phyloP scores from a whole-genome alignment of 2,797 vertebrate genomes.

The Cynopterus sphinx region DNA sequence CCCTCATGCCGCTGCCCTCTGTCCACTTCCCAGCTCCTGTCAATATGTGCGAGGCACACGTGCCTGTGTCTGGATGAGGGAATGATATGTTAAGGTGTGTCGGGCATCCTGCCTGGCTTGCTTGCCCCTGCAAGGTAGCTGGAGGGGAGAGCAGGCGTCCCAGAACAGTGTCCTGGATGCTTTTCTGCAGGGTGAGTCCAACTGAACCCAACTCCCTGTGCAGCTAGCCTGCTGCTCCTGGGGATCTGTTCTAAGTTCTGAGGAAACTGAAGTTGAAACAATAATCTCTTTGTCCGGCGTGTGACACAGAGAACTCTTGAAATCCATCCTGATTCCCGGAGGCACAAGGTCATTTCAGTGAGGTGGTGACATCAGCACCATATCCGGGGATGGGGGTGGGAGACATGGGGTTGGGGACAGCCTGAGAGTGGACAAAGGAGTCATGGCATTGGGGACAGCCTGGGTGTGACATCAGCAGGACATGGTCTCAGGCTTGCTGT shows the following conservation, averaged over 20 bases:
- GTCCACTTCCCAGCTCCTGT: background rate
- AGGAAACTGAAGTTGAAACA: background rate
- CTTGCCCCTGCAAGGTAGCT: background rate
- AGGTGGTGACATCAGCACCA: background rate
- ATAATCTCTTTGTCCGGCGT: background rate
- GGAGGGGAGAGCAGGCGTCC: background rate
- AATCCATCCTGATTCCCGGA: background rate
- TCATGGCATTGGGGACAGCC: background rate
- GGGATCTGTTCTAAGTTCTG: background rate
- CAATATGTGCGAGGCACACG: fast-evolving
- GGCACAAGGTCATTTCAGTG: background rate
- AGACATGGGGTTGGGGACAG: background rate
- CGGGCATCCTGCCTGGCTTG: background rate
- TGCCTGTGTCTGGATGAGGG: background rate
- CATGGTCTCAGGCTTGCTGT: background rate
- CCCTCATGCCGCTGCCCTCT: fast-evolving
- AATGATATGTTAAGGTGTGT: too few species aligned
- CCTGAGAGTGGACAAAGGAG: background rate
- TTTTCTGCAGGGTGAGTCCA: background rate
- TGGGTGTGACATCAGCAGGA: background rate
- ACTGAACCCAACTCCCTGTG: too few species aligned
- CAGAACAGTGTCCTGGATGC: background rate
- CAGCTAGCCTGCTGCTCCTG: background rate
- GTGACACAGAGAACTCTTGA: background rate
- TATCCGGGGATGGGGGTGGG: background rate